Evolutionary conservation across 1,140 invertebrate species (phyloP), one percentile per base, ranked within the genome.

Genomic region (Neoseiulus cucumeris): DNA sequence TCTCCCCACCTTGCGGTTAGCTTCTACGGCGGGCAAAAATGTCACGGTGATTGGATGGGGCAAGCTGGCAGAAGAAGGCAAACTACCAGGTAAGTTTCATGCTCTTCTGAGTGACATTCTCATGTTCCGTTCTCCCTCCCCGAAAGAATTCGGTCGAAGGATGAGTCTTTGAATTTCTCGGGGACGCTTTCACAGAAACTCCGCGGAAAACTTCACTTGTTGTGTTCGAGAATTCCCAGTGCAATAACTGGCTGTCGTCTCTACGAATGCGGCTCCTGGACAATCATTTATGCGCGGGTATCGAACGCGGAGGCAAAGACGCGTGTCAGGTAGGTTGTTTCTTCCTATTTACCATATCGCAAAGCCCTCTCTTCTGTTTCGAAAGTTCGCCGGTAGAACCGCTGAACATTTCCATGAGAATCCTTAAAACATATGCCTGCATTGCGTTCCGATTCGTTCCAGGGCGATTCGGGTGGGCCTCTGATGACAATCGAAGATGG

Each of bases 31-130:
- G 0, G 89, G 89, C 2, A 82, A 86, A 71, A 86, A 84, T 72
- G 89, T 86, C 12, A 91, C 88, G 0, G 89, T 92, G 0, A 87
- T 87, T 0, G 89, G 89, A 18, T 92, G 89, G 89, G 89, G 89
- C 55, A 66, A 65, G 22, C 47, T 67, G 2, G 55, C 42, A 20
- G 66, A 67, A 42, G 64, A 20, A n/a, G 45, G 39, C 22, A 59
- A 59, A 59, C 17, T 59, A 17, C 51, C 51, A 20, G 51, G 51
- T 59, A 9, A 59, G 22, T 17, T 25, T 14, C 33, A 2, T 47
- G 4, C 25, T 7, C 25, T 44, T 44, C 42, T 14, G 42, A n/a
- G n/a, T n/a, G 33, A 39, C 4, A 39, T 39, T 9, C 33, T 39
- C 33, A 39, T 39, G 4, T 39, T 39, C n/a, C n/a, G n/a, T n/a